Evolutionary conservation across 2,888 invertebrate species (phyloP), one percentile per base, ranked within the genome.

Genomic region (Lycaena phlaeas): DNA sequence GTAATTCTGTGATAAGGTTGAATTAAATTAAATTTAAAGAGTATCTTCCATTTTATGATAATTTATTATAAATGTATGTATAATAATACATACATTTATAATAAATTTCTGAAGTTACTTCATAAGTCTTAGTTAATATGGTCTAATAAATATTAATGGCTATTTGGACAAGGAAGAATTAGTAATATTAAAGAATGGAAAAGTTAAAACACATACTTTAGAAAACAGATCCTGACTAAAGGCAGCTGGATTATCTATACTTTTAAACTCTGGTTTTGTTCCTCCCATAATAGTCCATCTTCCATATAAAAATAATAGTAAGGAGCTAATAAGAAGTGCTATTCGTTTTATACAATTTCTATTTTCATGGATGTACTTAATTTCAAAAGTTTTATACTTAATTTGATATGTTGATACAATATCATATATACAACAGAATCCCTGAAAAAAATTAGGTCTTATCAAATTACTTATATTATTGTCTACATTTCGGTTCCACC

Each of bases 181-280:
- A n/a, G n/a, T n/a, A n/a, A n/a, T n/a, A n/a, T n/a, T n/a, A n/a
- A n/a, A n/a, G n/a, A n/a, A n/a, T n/a, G n/a, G n/a, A n/a, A n/a
- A n/a, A n/a, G n/a, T n/a, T n/a, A n/a, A n/a, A n/a, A n/a, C n/a
- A n/a, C 18, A 68, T 75, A 93, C 90, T 77, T 92, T 90, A 27
- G 89, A 86, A 38, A 90, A 66, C 34, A 87, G 56, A 59, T 77
- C 84, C 27, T 89, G 77, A 48, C 90, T 85, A 74, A 95, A 94
- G 2, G 96, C 94, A 36, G 97, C 90, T 11, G 98, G 98, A 82
- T 98, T 98, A 71, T 98, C 98, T 53, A 90, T 90, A 38, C 86
- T 71, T 62, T 95, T 93, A 68, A 98, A 98, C 38, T 84, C 87
- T 6, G 96, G 97, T 40, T 89, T 85, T 43, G 87, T 85, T 50